Evolutionary conservation across 2,113 vertebrate genomes (phyloP), one percentile per base, ranked within the genome.

Genomic region (Mionectes macconnelli): DNA sequence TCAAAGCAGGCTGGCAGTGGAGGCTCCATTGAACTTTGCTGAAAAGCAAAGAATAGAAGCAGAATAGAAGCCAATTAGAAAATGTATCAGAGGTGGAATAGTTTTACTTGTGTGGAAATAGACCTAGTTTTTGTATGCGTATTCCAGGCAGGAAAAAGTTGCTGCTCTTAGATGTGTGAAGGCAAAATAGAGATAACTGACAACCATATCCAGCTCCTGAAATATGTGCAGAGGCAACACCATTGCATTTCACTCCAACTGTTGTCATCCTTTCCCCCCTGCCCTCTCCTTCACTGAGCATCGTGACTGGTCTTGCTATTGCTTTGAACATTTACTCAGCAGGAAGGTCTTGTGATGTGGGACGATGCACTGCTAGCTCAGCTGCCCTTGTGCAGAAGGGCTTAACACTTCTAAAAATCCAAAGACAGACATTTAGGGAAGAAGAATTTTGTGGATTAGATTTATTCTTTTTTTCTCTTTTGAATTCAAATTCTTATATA

Each of bases 261-360:
- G 63, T 59, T 88, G 73, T 84, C 72, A 77, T 86, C 47, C 39
- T 55, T 92, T 84, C 45, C 55, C 50, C 24, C 22, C 22, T 73
- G 69, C 39, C 68, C 73, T 92, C 80, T 88, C 42, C 92, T 89
- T 90, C 86, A 70, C 55, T 47, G 59, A 86, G 64, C 88, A 94
- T 83, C 64, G 24, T 47, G 86, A 70, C 64, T 93, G 73, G 50
- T 89, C 80, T 63, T 78, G 42, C 83, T 88, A 5, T 80, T 50
- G 37, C 90, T 90, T 90, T 85, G 91, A 89, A 90, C 83, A 77
- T 93, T 69, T 92, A 66, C 83, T 89, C 80, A 87, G 79, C 68
- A 67, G 87, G 94, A 67, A 74, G 59, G 35, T 74, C 72, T 56
- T 89, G 50, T 86, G 80, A 86, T 89, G 68, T 70, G 45, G 59